Evolutionary conservation across 2,113 vertebrate species (phyloP), one percentile per base, ranked within the genome.

Genomic region (Hirundichthys speculiger): DNA sequence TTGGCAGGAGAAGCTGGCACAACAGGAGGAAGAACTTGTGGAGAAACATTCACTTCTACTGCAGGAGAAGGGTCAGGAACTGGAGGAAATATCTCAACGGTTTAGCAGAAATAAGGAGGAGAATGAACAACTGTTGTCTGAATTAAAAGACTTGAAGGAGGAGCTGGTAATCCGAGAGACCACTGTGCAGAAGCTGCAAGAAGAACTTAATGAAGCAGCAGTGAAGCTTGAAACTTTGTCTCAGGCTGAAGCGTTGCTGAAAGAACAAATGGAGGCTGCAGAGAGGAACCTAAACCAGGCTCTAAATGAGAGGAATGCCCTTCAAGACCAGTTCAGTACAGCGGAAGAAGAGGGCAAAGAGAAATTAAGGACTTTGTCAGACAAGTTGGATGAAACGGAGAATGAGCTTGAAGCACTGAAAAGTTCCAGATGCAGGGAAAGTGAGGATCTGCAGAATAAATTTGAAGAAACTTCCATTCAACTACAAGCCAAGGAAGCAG

Each of bases 1-100:
- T 0, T 98, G 93, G 94, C 91, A 95, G 64, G 91, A 88, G 73
- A 96, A 88, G 68, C 84, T 97, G 14, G 73, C 45, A 67, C 94
- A 94, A 59, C 93, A 92, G 72, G 87, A 93, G 62, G 92, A 95
- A 22, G 95, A 97, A 19, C 85, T 94, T 13, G 82, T 61, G 48
- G 93, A 95, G 70, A 94, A 95, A 63, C 91, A 96, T 47, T 80
- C 90, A 10, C 40, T 75, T 1, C 70, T 88, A 4, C 49, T 96
- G 6, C 94, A 94, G 71, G 94, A 95, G 54, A 99, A 95, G 82
- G 83, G 89, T 2, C 91, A 93, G 41, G 94, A 96, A 47, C 24
- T 96, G 53, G 89, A 78, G 50, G 93, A 95, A 3, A 46, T 94
- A 25, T 93, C 88, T 72, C 86, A 89, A 61, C 91, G 93, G 61